Percentiles rank a stretch among this genome's conserved stretches.
Conservation (phyloP, 1,140 invertebrate genomes). For the Halesus radiatus region DNA sequence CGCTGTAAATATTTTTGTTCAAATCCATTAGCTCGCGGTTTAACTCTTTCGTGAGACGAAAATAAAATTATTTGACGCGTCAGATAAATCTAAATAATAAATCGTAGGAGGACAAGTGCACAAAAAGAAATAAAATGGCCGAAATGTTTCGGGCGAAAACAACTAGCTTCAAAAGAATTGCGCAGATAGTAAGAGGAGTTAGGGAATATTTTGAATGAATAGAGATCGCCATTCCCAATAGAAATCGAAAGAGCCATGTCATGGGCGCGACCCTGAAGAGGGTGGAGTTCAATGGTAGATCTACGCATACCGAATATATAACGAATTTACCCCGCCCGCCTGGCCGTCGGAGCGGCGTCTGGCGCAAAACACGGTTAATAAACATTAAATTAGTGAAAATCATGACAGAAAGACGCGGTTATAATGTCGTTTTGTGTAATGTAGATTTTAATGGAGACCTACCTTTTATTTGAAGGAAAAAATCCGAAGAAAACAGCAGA, state of each 20-base stretch:
- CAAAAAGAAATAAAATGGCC: constrained; percentile 11
- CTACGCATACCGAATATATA: neutral
- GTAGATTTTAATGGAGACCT: neutral
- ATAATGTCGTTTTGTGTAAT: neutral
- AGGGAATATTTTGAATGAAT: neutral
- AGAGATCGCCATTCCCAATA: neutral
- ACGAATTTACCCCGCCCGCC: constrained; percentile 18
- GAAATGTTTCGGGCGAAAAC: neutral
- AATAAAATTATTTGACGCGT: no score
- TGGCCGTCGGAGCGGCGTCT: neutral
- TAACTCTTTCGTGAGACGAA: no score
- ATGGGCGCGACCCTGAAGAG: constrained; percentile 25
- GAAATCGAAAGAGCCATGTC: neutral
- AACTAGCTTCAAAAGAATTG: neutral
- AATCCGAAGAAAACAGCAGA: constrained; percentile 21
- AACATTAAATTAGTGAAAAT: neutral
- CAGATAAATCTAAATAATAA: neutral
- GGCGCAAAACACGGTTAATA: neutral
- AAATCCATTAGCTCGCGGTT: no score
- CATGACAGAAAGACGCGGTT: neutral
- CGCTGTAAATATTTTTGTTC: no score
- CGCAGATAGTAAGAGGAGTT: neutral
- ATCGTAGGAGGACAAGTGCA: neutral
- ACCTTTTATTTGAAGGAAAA: constrained; percentile 4
- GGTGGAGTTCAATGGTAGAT: constrained; percentile 2